Evolutionary conservation across 2,113 vertebrate species (phyloP), one percentile per base, ranked within the genome.

Genomic region (Anthoscopus minutus): DNA sequence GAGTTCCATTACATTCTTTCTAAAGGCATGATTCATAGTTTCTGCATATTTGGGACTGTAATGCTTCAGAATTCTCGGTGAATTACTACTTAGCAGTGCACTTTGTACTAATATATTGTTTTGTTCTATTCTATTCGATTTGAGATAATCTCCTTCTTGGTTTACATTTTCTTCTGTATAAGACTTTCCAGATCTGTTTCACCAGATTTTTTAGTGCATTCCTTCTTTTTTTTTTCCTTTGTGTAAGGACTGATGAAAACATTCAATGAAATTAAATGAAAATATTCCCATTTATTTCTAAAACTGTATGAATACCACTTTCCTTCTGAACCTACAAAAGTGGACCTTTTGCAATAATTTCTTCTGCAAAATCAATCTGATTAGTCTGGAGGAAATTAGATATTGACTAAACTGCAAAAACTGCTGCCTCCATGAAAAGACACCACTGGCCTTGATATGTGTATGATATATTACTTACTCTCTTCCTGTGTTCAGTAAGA

Each of bases 311-410:
- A 85, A 81, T 53, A 42, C 30, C 4, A 24, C 13, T 69, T 92
- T 66, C 13, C 5, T 1, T 80, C 4, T 61, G 33, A 80, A 70
- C 53, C 44, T 58, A 78, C 11, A 69, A 9, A 82, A 73, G 5
- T 6, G 13, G 5, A 17, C 17, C 9, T 35, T 85, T 77, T 81
- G 27, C 56, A 81, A 79, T 81, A 81, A 90, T 81, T 90, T 81
- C 6, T 50, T 51, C 11, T 15, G 30, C 4, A 64, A 86, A 95
- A 84, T 88, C 83, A 94, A 83, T 81, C 28, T 94, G 69, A 81
- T 94, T 91, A 76, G 37, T 71, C 45, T 79, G n/a, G 17, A 87
- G 81, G 61, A 92, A 96, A 95, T 91, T 89, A 91, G 61, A 67
- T 93, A 93, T 89, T 81, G 93, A 92, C 53, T 89, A 60, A 87